Conservation (phyloP, 2,797 vertebrate genomes). For the Danio choprae region DNA sequence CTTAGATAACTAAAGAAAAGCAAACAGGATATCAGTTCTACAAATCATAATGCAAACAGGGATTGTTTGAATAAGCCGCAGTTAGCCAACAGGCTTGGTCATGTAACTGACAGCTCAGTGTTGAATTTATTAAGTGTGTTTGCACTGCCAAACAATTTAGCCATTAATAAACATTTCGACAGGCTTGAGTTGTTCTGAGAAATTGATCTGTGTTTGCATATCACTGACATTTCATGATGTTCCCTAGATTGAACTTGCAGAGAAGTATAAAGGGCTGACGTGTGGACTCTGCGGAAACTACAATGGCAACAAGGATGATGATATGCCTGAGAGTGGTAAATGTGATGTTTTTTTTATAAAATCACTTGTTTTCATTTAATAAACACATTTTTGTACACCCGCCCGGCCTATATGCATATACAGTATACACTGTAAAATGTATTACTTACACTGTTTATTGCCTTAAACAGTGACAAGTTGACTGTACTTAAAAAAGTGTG, state of each 20-base stretch:
- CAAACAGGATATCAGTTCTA: conserved; percentile 29
- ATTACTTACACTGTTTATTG: too few relatives aligned
- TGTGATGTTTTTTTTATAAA: neutral
- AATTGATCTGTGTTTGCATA: neutral
- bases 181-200: neutral
- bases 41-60: conserved; percentile 14
- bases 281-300: conserved; percentile 89
- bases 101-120: neutral
- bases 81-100: neutral
- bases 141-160: neutral
- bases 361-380: too few relatives aligned
- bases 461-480: too few relatives aligned
- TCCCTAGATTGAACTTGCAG: conserved; percentile 82
- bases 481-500: too few relatives aligned
- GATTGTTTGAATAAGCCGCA: neutral
- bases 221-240: neutral
- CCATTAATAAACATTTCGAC: neutral
- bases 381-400: too few relatives aligned
- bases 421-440: too few relatives aligned
- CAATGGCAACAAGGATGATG: conserved; percentile 71
- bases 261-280: conserved; percentile 78
- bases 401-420: neutral
- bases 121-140: conserved; percentile 23
- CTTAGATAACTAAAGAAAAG: neutral
- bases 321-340: conserved; percentile 71